phyloP scores from a whole-genome alignment of 1,140 invertebrate genomes.

The Hypothenemus hampei region DNA sequence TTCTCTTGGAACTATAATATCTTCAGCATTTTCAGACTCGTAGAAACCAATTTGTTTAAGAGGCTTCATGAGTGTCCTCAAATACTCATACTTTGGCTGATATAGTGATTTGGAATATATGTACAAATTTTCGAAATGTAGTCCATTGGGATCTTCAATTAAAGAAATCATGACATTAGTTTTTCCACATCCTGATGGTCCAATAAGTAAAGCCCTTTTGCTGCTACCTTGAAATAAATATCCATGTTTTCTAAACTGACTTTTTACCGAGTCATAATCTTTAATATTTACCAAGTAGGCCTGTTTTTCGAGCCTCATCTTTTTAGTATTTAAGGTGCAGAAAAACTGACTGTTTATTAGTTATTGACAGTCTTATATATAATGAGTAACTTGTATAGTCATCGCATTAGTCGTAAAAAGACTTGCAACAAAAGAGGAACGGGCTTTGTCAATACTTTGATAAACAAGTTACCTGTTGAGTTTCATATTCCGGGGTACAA shows the following conservation, averaged over 20 bases:
- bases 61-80: no score
- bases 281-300: not conserved
- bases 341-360: not conserved
- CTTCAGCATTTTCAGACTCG: slow-evolving; percentile 33
- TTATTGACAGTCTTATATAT: not conserved
- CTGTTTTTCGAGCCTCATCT: not conserved
- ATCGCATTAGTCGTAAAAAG: no score
- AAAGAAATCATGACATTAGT: no score
- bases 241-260: not conserved
- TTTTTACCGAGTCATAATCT: not conserved
- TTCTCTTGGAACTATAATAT: slow-evolving; percentile 30
- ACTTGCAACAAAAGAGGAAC: not conserved
- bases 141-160: no score
- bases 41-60: slow-evolving; percentile 36
- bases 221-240: no score
- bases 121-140: no score
- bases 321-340: not conserved
- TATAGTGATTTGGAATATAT: no score
- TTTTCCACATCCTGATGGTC: no score
- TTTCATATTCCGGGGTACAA: slow-evolving; percentile 15
- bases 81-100: no score
- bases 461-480: slow-evolving; percentile 15
- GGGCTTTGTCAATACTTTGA: slow-evolving; percentile 8
- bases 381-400: no score
- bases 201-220: no score